phyloP scores from a whole-genome alignment of 2,888 invertebrate genomes.

The Allolobophora icterica region DNA sequence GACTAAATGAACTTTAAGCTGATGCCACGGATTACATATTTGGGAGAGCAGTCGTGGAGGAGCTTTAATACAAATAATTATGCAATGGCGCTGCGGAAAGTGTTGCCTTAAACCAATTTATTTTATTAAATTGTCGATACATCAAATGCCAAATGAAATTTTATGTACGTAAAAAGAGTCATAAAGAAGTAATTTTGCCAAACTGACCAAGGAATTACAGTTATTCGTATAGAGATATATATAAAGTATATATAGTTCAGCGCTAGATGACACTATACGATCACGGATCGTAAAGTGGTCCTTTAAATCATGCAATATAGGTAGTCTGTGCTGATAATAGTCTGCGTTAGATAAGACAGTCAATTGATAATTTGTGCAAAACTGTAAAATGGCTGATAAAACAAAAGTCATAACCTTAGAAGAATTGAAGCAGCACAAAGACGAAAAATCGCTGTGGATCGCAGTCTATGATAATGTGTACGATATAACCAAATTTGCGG shows the following conservation, averaged over 20 bases:
- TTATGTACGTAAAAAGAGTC: not conserved
- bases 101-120: not conserved
- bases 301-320: not conserved
- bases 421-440: conserved; percentile 74
- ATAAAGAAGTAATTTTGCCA: not conserved
- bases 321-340: not conserved
- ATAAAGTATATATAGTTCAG: no score
- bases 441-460: conserved; percentile 72
- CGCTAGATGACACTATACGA: not conserved
- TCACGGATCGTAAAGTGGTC: not conserved
- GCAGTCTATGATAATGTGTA: conserved; percentile 81
- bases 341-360: not conserved
- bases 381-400: not conserved
- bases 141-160: not conserved
- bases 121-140: not conserved
- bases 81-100: not conserved
- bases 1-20: not conserved
- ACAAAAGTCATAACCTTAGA: conserved; percentile 63
- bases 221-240: not conserved
- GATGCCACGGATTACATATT: not conserved
- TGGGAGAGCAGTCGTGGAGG: not conserved
- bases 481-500: conserved; percentile 70
- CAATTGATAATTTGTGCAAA: not conserved
- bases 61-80: not conserved
- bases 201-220: not conserved